A percentile compares a stretch with the other conserved stretches of the same genome.
phyloP scores from a whole-genome alignment of 2,797 vertebrate genomes.

The Clarias pachynema region DNA sequence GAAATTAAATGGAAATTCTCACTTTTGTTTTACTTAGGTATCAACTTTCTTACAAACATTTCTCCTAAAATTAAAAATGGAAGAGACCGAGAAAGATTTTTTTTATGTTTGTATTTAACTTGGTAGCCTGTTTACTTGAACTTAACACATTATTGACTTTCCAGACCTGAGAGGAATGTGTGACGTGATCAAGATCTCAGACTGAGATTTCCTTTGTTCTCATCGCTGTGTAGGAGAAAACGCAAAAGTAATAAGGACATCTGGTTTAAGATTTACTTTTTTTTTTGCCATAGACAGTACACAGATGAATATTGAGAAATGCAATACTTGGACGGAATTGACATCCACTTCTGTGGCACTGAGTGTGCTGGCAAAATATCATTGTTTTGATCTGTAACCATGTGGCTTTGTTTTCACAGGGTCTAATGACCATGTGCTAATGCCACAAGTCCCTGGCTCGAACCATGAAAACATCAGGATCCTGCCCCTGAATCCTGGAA shows the following conservation, averaged over 20 bases:
- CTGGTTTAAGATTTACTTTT: background rate
- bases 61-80: background rate
- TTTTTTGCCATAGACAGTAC: background rate
- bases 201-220: background rate
- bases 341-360: conserved; percentile 3
- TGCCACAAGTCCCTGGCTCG: conserved; percentile 4
- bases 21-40: background rate
- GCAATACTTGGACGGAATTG: background rate
- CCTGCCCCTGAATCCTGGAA: conserved; percentile 24
- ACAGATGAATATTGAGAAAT: conserved; percentile 16
- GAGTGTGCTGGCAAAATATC: background rate
- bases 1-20: background rate
- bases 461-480: conserved; percentile 31
- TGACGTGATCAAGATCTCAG: background rate
- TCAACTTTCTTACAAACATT: background rate
- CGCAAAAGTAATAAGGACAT: background rate
- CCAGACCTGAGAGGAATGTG: background rate
- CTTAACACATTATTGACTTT: background rate
- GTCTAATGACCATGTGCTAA: conserved; percentile 17
- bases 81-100: background rate
- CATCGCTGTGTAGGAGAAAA: background rate
- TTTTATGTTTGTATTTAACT: background rate
- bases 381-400: conserved; percentile 30
- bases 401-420: conserved; percentile 25
- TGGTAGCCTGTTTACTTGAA: background rate